Conservation (phyloP, 2,797 vertebrate species). For the Antennarius maculatus region DNA sequence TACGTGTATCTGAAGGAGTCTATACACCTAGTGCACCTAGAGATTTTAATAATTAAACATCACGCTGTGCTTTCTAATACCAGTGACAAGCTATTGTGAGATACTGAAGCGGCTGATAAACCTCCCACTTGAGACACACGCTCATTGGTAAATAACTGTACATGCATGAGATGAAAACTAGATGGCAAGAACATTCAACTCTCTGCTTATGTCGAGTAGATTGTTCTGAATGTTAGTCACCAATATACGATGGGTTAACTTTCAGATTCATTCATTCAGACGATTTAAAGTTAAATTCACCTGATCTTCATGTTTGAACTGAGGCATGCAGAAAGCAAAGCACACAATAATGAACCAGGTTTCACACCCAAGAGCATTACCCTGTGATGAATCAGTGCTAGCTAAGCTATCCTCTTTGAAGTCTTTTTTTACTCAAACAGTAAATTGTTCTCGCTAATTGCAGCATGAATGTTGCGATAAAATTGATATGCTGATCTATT, state of each 20-base stretch:
- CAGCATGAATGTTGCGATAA: constrained; percentile 71
- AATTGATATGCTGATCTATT: constrained; percentile 78
- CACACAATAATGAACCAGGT: constrained; percentile 5
- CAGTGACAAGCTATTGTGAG: constrained; percentile 1
- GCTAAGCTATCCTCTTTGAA: constrained; percentile 21
- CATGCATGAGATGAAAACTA: constrained; percentile 37
- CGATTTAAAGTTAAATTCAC: not conserved
- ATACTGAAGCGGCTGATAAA: constrained; percentile 24
- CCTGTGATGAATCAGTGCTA: constrained; percentile 4
- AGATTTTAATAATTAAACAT: constrained; percentile 28
- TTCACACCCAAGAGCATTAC: not conserved
- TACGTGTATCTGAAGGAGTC: constrained; percentile 4
- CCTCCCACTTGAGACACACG: constrained; percentile 30
- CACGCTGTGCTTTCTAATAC: constrained; percentile 12
- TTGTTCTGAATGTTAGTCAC: constrained; percentile 16
- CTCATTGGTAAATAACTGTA: constrained; percentile 29
- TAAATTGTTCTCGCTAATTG: constrained; percentile 69
- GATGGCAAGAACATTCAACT: constrained; percentile 29
- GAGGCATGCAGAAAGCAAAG: constrained; percentile 6
- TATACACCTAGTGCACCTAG: constrained; percentile 8
- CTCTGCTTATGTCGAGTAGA: constrained; percentile 1
- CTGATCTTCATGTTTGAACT: constrained; percentile 27
- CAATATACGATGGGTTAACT: constrained; percentile 1
- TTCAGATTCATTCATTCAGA: constrained; percentile 5
- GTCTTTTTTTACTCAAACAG: constrained; percentile 31